phyloP scores from a whole-genome alignment of 1,140 invertebrate genomes.

The Trachymyrmex cornetzi region DNA sequence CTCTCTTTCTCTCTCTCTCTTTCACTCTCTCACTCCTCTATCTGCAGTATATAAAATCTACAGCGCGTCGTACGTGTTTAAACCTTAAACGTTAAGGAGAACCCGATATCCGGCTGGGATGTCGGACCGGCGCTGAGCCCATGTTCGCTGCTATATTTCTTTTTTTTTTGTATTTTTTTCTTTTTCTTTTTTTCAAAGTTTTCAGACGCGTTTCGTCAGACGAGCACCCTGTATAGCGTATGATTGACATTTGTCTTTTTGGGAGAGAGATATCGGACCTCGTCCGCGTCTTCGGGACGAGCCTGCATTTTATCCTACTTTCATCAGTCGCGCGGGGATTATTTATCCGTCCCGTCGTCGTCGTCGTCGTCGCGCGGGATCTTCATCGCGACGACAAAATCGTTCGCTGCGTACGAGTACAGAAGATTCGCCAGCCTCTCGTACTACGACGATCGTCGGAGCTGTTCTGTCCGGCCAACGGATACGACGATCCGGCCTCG shows the following conservation, averaged over 20 bases:
- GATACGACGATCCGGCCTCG: conserved; percentile 16
- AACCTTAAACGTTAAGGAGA: conserved; percentile 69
- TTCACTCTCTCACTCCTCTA: conserved; percentile 14
- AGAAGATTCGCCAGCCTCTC: conserved; percentile 36
- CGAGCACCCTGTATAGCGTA: conserved; percentile 74
- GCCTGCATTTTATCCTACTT: conserved; percentile 49
- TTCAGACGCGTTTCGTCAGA: conserved; percentile 71
- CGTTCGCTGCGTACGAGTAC: conserved; percentile 14
- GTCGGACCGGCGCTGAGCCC: conserved; percentile 68
- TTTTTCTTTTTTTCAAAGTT: conserved; percentile 63
- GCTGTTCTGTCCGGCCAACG: conserved; percentile 14
- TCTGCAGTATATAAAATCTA: conserved; percentile 67
- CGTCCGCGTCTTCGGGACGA: conserved; percentile 59
- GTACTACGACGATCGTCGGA: conserved; percentile 6
- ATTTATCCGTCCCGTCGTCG: conserved; percentile 18
- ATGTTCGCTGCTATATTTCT: conserved; percentile 23
- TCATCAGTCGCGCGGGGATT: conserved; percentile 54
- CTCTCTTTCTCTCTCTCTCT: neutral
- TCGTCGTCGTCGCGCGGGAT: conserved; percentile 31
- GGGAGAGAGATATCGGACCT: conserved; percentile 66
- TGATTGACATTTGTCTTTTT: conserved; percentile 75
- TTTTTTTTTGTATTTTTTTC: conserved; percentile 40
- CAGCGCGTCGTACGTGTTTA: conserved; percentile 57
- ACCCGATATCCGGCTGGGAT: conserved; percentile 69
- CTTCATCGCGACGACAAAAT: conserved; percentile 21